These are phyloP conservation scores for Catalaphyllia jardinei DNA, from an alignment of 64 coral and sea anemone species.

Conservation along the genomic window DNA sequence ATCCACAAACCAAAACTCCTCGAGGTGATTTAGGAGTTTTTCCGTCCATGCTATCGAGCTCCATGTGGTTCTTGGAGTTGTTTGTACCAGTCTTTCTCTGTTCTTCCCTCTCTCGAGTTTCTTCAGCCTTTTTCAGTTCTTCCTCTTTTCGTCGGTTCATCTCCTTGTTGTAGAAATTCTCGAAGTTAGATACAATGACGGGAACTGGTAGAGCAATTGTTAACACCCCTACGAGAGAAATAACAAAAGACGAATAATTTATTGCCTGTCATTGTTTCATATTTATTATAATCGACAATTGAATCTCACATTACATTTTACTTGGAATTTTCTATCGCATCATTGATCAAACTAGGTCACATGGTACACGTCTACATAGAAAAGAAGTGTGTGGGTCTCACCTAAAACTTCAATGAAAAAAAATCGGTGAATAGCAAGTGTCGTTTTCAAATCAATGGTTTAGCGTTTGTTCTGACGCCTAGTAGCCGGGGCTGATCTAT, in stretches of 20 bases:
- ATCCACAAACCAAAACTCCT: constrained; percentile 60
- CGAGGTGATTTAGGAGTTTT: constrained; percentile 10
- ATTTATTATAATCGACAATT: too few species aligned
- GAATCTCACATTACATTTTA: too few species aligned
- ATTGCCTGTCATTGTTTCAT: too few species aligned
- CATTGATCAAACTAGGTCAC: background rate
- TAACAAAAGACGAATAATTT: background rate
- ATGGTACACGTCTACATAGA: background rate
- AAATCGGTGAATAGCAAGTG: too few species aligned
- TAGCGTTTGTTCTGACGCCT: too few species aligned
- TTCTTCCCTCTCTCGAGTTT: constrained; percentile 55
- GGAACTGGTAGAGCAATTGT: constrained; percentile 96
- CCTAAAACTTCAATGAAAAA: too few species aligned
- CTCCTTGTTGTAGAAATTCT: constrained; percentile 99
- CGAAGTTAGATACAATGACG: constrained; percentile 98
- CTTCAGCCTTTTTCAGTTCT: constrained; percentile 82
- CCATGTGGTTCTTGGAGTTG: background rate
- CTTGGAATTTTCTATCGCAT: too few species aligned
- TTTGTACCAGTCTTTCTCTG: constrained; percentile 31
- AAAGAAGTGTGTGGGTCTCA: too few species aligned
- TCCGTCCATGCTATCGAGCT: constrained; percentile 24
- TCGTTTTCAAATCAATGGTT: too few species aligned
- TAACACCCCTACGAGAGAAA: constrained; percentile 72
- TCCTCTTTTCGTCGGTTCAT: constrained; percentile 92
- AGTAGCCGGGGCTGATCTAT: too few species aligned